Conservation (phyloP, 2,113 vertebrate genomes). For the Seriola dumerili region DNA sequence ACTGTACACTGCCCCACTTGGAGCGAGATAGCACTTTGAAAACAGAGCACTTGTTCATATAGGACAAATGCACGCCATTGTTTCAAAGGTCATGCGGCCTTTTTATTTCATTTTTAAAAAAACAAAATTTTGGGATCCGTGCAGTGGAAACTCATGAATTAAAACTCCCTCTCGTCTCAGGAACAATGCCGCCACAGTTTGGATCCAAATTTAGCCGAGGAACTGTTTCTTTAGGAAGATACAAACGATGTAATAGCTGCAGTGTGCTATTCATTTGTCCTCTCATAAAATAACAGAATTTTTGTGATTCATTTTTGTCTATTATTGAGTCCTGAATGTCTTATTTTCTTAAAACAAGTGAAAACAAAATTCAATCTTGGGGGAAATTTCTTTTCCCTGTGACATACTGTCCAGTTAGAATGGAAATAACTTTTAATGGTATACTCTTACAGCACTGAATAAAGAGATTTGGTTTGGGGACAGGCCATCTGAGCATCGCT, state of each 20-base stretch:
- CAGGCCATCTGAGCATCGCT: conserved; percentile 19
- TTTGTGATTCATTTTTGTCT: neutral
- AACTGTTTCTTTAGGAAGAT: neutral
- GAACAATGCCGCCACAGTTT: neutral
- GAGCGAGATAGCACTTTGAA: neutral
- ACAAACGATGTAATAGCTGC: neutral
- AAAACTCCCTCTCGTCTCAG: neutral
- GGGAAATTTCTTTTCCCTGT: neutral
- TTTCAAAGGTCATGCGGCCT: conserved; percentile 2
- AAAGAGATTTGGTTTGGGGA: conserved; percentile 21
- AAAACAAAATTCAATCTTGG: neutral
- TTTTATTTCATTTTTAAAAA: neutral
- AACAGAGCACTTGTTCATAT: neutral
- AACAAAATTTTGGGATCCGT: neutral
- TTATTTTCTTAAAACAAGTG: neutral
- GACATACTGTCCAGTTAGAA: neutral
- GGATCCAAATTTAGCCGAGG: conserved; percentile 21
- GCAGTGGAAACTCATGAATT: conserved; percentile 1
- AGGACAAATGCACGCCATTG: neutral
- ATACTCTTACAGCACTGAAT: neutral
- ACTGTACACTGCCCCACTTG: neutral
- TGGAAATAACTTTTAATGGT: neutral
- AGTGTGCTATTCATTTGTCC: neutral
- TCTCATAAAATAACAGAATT: neutral
- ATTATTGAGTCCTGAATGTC: neutral